phyloP scores from a whole-genome alignment of 1,140 invertebrate species.

The Tachypleus tridentatus region DNA sequence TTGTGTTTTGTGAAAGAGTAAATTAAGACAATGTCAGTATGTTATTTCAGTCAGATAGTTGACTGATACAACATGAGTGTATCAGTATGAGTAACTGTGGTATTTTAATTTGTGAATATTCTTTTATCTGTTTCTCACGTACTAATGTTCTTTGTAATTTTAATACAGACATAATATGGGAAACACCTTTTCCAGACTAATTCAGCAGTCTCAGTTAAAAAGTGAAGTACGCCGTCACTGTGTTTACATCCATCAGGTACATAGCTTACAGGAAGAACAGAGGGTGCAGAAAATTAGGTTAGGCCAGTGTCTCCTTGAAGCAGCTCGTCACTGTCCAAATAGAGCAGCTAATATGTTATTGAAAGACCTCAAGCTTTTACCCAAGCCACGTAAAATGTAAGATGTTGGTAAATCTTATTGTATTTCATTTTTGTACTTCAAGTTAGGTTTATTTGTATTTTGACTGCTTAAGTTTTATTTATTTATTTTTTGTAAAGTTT shows the following conservation, averaged over 20 bases:
- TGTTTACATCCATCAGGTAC: slow-evolving; percentile 17
- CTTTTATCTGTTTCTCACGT: too few species aligned
- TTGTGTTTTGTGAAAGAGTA: too few species aligned
- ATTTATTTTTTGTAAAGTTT: too few species aligned
- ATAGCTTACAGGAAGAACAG: slow-evolving; percentile 11
- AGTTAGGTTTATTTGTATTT: too few species aligned
- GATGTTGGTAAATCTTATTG: background rate
- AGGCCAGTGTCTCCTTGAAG: slow-evolving; percentile 17
- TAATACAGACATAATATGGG: background rate
- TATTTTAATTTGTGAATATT: too few species aligned
- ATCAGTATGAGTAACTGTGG: too few species aligned
- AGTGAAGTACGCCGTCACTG: slow-evolving; percentile 16
- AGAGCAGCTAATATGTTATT: slow-evolving; percentile 20
- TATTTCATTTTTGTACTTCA: too few species aligned
- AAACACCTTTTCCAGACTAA: slow-evolving; percentile 7
- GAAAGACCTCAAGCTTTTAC: slow-evolving; percentile 5
- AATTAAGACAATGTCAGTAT: too few species aligned
- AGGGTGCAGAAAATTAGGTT: slow-evolving; percentile 1
- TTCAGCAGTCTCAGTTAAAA: slow-evolving; percentile 14
- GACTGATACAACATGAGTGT: too few species aligned
- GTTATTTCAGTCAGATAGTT: too few species aligned
- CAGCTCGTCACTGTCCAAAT: slow-evolving; percentile 21
- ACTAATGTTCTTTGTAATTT: too few species aligned
- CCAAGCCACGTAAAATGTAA: slow-evolving; percentile 16
- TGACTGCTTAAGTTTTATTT: too few species aligned